These are phyloP conservation scores for Microctonus hyperodae DNA, from an alignment of 2,888 invertebrate genomes.

Conservation along the genomic window DNA sequence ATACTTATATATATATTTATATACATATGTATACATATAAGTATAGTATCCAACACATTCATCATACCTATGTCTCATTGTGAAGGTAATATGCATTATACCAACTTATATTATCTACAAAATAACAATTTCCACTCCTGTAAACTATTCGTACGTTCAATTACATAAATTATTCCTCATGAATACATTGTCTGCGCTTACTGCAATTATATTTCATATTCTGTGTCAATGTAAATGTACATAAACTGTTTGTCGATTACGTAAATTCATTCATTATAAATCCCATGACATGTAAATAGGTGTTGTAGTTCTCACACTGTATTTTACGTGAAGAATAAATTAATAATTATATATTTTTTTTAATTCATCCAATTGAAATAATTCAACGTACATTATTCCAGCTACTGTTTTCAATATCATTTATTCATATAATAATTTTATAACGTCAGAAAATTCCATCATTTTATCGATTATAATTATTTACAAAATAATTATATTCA, in stretches of 20 bases:
- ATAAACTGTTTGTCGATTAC: slow-evolving; percentile 12
- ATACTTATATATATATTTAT: neutral
- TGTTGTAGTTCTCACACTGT: slow-evolving; percentile 13
- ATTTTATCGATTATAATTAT: neutral
- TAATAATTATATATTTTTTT: neutral
- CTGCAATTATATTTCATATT: slow-evolving; percentile 11
- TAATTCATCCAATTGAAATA: slow-evolving; percentile 8
- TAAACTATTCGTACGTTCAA: slow-evolving; percentile 20
- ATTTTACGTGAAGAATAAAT: slow-evolving; percentile 14
- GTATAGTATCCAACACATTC: slow-evolving; percentile 11
- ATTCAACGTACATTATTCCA: neutral
- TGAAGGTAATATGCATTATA: slow-evolving; percentile 12
- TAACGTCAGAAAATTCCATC: neutral
- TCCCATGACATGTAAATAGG: neutral
- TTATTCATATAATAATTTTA: neutral
- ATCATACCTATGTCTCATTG: slow-evolving; percentile 16
- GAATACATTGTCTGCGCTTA: slow-evolving; percentile 4
- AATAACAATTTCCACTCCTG: slow-evolving; percentile 12
- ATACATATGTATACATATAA: neutral
- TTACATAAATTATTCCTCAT: slow-evolving; percentile 24
- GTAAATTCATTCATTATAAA: slow-evolving; percentile 20
- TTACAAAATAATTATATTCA: neutral
- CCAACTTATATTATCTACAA: slow-evolving; percentile 12
- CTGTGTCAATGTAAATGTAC: neutral
- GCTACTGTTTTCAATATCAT: neutral